These are phyloP conservation scores for Halichoeres trimaculatus DNA, from an alignment of 2,113 vertebrate species.

Conservation along the genomic window DNA sequence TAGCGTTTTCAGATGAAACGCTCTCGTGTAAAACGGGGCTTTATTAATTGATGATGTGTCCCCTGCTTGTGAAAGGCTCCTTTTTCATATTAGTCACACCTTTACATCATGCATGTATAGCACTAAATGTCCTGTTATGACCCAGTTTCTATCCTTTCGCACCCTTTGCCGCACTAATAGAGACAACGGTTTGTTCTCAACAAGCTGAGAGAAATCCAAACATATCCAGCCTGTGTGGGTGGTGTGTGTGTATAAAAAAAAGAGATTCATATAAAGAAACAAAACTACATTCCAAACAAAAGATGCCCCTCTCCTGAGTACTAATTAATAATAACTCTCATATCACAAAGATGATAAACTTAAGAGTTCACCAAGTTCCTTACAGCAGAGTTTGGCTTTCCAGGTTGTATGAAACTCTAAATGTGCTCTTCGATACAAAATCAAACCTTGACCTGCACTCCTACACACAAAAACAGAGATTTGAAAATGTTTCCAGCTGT, in stretches of 20 bases:
- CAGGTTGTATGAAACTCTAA: constrained; percentile 26
- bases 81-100: not conserved
- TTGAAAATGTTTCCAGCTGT: constrained; percentile 64
- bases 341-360: not conserved
- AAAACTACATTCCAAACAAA: constrained; percentile 28
- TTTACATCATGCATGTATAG: not conserved
- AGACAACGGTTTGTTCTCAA: constrained; percentile 16
- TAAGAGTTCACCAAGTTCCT: constrained; percentile 24
- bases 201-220: constrained; percentile 6
- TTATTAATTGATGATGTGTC: too few relatives aligned
- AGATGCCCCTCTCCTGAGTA: constrained; percentile 1
- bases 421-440: constrained; percentile 17
- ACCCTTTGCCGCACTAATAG: not conserved
- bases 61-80: too few relatives aligned
- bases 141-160: not conserved
- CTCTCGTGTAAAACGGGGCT: too few relatives aligned
- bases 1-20: too few relatives aligned
- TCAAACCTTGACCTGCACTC: constrained; percentile 32
- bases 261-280: constrained; percentile 14
- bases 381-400: constrained; percentile 26
- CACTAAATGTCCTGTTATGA: not conserved
- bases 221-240: constrained; percentile 32
- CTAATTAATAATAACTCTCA: constrained; percentile 24
- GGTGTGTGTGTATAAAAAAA: constrained; percentile 15
- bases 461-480: constrained; percentile 27